phyloP scores from a whole-genome alignment of 2,888 invertebrate species.

The Kuschelorhynchus macadamiae region DNA sequence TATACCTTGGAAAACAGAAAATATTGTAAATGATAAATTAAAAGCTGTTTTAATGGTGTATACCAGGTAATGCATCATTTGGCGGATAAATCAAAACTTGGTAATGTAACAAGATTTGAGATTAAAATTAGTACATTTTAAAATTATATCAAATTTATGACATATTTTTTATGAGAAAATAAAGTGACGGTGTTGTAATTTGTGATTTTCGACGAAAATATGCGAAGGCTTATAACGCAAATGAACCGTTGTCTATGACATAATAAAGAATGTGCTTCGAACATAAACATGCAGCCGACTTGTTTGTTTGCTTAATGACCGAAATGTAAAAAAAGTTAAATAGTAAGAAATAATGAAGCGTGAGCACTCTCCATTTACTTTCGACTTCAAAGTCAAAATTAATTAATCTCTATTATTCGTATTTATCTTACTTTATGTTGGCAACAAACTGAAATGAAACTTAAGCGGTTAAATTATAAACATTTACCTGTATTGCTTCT shows the following conservation, averaged over 20 bases:
- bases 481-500: conserved; percentile 82
- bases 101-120: too few species aligned
- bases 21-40: too few species aligned
- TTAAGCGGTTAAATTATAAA: neutral
- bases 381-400: conserved; percentile 17
- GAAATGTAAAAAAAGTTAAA: conserved; percentile 10
- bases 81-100: too few species aligned
- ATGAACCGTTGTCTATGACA: conserved; percentile 12
- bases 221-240: conserved; percentile 5
- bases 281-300: conserved; percentile 9
- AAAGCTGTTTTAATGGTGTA: too few species aligned
- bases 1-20: too few species aligned
- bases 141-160: too few species aligned
- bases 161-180: neutral
- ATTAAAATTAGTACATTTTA: too few species aligned
- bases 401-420: conserved; percentile 1
- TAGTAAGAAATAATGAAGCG: conserved; percentile 20
- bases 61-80: too few species aligned
- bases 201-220: neutral
- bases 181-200: neutral
- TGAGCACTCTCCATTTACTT: conserved; percentile 9
- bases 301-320: conserved; percentile 12
- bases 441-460: neutral
- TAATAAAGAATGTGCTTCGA: conserved; percentile 16
- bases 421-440: conserved; percentile 9